phyloP scores from a whole-genome alignment of 2,888 invertebrate species.

The Lepetodrilus schrolli region DNA sequence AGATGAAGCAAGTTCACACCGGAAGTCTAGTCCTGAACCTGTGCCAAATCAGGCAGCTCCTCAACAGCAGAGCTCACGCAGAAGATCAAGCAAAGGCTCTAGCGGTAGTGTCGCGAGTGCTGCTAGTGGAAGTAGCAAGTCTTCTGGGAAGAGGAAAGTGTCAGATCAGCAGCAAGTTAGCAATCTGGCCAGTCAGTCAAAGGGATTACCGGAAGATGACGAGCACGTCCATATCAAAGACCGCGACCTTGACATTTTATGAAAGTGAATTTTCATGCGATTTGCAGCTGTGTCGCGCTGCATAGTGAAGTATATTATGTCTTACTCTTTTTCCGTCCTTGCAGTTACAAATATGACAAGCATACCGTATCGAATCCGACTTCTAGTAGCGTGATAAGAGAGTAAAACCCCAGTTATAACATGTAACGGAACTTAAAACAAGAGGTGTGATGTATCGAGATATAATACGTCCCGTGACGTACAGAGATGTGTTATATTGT shows the following conservation, averaged over 20 bases:
- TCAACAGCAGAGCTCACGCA: neutral
- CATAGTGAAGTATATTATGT: neutral
- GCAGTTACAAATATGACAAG: too few relatives aligned
- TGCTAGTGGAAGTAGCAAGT: slow-evolving; percentile 2
- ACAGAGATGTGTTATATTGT: too few relatives aligned
- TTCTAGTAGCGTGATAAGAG: too few relatives aligned
- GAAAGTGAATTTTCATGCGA: slow-evolving; percentile 37
- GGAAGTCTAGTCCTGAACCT: slow-evolving; percentile 12
- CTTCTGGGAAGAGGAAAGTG: slow-evolving; percentile 14
- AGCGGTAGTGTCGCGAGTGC: slow-evolving; percentile 9
- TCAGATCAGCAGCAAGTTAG: slow-evolving; percentile 11
- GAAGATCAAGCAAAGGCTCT: slow-evolving; percentile 16
- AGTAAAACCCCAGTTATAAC: too few relatives aligned
- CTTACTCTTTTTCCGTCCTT: too few relatives aligned
- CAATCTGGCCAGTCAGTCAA: neutral
- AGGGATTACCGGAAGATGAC: slow-evolving; percentile 51
- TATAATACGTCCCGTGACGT: too few relatives aligned
- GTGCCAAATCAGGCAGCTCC: neutral
- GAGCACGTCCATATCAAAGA: slow-evolving; percentile 64
- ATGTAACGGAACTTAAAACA: too few relatives aligned
- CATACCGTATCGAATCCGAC: neutral
- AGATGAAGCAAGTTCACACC: neutral
- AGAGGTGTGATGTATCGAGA: too few relatives aligned
- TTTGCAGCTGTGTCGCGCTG: slow-evolving; percentile 1
- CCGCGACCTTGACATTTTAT: slow-evolving; percentile 69